Evolutionary conservation across 2,888 invertebrate genomes (phyloP).

Genomic region (Dicycla oo): DNA sequence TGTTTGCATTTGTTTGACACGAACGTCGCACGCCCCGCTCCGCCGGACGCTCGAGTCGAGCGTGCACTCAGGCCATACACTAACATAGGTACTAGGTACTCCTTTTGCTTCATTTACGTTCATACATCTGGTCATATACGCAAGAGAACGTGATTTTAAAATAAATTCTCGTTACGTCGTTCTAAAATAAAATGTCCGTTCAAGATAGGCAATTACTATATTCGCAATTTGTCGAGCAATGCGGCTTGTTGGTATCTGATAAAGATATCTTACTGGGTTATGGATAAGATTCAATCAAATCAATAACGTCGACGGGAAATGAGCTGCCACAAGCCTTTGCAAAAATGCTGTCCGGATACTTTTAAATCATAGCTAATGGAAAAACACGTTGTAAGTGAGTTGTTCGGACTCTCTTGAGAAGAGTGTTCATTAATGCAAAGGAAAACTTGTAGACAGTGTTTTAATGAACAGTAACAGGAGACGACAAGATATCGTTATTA

Average conservation of each 20-base stretch:
- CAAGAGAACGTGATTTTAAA: not conserved
- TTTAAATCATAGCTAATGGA: constrained; percentile 13
- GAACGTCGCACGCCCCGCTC: too few species aligned
- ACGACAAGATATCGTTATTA: not conserved
- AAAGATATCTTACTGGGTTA: constrained; percentile 28
- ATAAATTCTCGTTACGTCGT: not conserved
- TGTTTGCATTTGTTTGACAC: too few species aligned
- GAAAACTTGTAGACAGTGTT: constrained; percentile 12
- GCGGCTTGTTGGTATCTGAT: constrained; percentile 15
- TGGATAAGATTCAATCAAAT: constrained; percentile 37
- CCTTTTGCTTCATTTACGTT: not conserved
- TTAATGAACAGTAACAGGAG: constrained; percentile 7
- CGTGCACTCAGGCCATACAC: too few species aligned
- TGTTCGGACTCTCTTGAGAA: not conserved
- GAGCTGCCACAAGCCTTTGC: constrained; percentile 5
- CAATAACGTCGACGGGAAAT: constrained; percentile 16
- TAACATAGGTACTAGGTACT: too few species aligned
- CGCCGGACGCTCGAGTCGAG: too few species aligned
- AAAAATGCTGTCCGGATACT: constrained; percentile 1
- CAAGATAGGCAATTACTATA: not conserved
- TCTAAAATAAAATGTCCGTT: constrained; percentile 20
- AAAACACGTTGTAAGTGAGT: constrained; percentile 9
- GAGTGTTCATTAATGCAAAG: constrained; percentile 12
- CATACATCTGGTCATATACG: not conserved
- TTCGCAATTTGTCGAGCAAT: constrained; percentile 1